Base-by-base conservation (phyloP, 2,797 vertebrate species). In the Neosilurus mollespiculum region DNA sequence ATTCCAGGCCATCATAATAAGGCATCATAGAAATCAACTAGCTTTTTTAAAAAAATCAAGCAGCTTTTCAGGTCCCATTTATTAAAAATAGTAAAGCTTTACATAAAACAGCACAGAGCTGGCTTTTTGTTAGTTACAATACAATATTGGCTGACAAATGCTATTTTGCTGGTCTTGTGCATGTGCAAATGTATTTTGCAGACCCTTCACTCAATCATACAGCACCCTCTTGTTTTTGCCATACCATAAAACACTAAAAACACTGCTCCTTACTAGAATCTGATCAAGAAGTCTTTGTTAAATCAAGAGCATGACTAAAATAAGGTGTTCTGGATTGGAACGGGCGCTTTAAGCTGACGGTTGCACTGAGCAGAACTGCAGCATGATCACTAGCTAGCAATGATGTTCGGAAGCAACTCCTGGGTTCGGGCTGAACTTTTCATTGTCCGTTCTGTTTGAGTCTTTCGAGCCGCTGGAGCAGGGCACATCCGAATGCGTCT, bases 401-500 rank as follows among this genome's bases (percentile, higher is more conserved):
- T 73, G 76, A 78, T 71, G 53, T 81, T 72, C 54, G 71, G 59
- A 86, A 69, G 53, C 69, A 61, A 26, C 30, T 34, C 37, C 78
- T 30, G 58, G 62, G 81, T 88, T 81, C 62, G 34, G 80, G 70
- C 73, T 80, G 81, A 85, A 84, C 71, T 75, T 9, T 80, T 91
- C 87, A 98, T 84, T 96, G 95, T 90, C 92, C 95, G 0, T 95
- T 97, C 86, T 94, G 95, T 88, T 98, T 94, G 89, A 99, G 93
- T 82, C 94, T 96, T 92, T 99, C 98, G 49, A 99, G 93, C 88
- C 97, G 95, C 91, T 96, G 96, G 37, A 99, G 95, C 24, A 99
- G 91, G 24, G 98, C 98, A 3, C 98, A 99, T 83, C 97, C 98
- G 83, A 99, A 99, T 4, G 98, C 97, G 85, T 99, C 96, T 88